These are phyloP conservation scores for Cochlearius cochlearius DNA, from an alignment of 2,113 vertebrate species.

Conservation along the genomic window DNA sequence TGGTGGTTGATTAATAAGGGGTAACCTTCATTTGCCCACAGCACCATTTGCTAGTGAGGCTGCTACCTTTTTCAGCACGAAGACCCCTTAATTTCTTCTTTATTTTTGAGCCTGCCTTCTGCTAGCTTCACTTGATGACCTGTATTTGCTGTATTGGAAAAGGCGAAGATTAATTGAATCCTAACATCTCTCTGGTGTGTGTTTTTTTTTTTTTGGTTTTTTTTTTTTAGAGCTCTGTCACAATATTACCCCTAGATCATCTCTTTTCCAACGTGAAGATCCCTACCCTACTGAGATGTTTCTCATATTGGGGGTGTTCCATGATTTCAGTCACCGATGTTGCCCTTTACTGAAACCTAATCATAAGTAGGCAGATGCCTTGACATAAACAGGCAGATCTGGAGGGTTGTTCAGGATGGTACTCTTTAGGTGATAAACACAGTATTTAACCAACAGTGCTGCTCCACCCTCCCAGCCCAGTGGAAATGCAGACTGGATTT, in stretches of 20 bases:
- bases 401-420: not conserved
- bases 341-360: not conserved
- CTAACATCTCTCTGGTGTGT: not conserved
- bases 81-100: not conserved
- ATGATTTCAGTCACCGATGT: not conserved
- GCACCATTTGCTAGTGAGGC: not conserved
- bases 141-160: not conserved
- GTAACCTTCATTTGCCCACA: not conserved
- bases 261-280: not conserved
- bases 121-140: not conserved
- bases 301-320: accelerated
- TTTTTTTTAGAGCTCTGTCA: not conserved
- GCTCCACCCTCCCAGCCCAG: not conserved
- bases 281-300: not conserved
- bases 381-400: not conserved
- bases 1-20: not conserved
- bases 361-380: not conserved
- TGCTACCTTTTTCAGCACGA: not conserved
- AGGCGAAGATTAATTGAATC: not conserved
- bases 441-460: not conserved
- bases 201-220: not conserved
- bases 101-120: not conserved
- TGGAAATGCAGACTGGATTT: not conserved
- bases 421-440: not conserved
- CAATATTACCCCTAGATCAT: not conserved